Conservation (phyloP, 1,140 invertebrate species). For the Nilaparvata lugens region DNA sequence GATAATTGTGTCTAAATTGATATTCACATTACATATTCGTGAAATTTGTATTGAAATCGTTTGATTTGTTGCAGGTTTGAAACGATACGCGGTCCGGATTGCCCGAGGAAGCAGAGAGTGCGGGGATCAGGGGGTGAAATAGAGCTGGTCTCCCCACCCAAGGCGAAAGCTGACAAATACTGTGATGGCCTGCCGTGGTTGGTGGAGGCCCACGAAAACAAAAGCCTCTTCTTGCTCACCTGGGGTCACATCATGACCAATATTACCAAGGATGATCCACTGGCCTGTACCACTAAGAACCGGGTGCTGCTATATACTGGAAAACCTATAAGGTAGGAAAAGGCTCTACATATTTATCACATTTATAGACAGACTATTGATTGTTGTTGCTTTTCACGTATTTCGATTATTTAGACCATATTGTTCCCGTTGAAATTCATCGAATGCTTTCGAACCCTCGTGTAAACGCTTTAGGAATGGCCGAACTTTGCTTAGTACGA, state of each 20-base stretch:
- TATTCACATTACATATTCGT: too few species aligned
- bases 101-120: conserved; percentile 51
- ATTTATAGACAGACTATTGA: too few species aligned
- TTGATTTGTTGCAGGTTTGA: conserved; percentile 40
- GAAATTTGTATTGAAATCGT: too few species aligned
- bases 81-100: conserved; percentile 50
- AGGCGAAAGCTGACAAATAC: conserved; percentile 37
- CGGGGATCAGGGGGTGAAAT: conserved; percentile 64
- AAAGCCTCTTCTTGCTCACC: conserved; percentile 61
- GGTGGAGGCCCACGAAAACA: conserved; percentile 61
- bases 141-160: conserved; percentile 40
- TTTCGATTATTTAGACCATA: too few species aligned
- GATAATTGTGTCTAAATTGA: too few species aligned
- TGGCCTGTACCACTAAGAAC: conserved; percentile 54
- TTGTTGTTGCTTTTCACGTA: too few species aligned
- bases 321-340: conserved; percentile 28
- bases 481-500: too few species aligned
- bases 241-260: conserved; percentile 39
- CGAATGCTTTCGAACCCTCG: too few species aligned
- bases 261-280: conserved; percentile 13
- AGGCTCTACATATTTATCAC: too few species aligned
- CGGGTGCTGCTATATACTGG: conserved; percentile 62
- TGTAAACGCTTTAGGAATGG: too few species aligned
- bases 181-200: conserved; percentile 67
- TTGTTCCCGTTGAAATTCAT: too few species aligned